Evolutionary conservation across 2,113 vertebrate species (phyloP), one percentile per base, ranked within the genome.

Genomic region (Setophaga kirtlandii): DNA sequence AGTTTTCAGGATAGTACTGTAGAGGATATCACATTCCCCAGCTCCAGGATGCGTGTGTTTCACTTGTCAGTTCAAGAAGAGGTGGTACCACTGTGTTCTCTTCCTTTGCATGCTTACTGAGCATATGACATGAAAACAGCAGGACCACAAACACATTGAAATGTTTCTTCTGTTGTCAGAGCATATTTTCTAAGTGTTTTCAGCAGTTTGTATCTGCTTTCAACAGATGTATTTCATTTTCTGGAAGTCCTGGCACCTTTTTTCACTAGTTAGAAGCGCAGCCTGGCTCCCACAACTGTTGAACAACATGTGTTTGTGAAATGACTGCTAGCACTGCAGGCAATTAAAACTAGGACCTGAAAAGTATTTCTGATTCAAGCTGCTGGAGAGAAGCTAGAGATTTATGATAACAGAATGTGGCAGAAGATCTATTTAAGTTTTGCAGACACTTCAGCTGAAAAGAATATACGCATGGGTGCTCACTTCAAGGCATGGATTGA

Each of bases 401-500:
- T 79, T 42, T 2, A 1, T 24, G 31, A 82, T 19, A 79, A 58
- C 69, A 89, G 65, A 91, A 79, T 46, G 74, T 53, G 46, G 70
- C 87, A 90, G 64, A 83, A 83, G 73, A 70, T 94, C 47, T 89
- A 39, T 91, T 94, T 78, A 82, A 85, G 81, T 62, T 95, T 50
- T 89, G 49, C 63, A 94, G 78, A 85, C 70, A 81, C 37, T 84
- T 95, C 89, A 87, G 62, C 65, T 93, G 81, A 91, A 91, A 83
- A 76, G 74, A 86, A 83, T 91, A 65, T 52, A 94, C 49, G n/a
- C 83, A 75, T 18, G 53, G 78, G 78, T 94, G 91, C 94, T 96
- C 87, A 91, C 93, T 97, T 96, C 93, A 96, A 94, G 94, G 94
- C 87, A 83, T 9, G 63, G 58, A 94, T 89, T 95, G 95, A 94